These are phyloP conservation scores for Meda fulgida DNA, from an alignment of 2,797 vertebrate genomes.

Conservation along the genomic window DNA sequence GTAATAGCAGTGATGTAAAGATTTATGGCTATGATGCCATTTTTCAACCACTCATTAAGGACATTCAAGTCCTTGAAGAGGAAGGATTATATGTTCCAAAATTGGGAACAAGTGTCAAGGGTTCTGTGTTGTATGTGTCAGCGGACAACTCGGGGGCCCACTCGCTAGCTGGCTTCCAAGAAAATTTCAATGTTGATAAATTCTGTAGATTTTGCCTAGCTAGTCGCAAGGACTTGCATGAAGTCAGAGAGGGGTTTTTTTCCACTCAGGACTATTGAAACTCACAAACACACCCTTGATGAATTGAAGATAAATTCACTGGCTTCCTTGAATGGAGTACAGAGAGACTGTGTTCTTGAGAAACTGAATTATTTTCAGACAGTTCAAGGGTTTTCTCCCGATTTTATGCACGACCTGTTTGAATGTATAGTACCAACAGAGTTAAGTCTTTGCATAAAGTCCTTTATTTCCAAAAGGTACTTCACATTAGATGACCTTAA, in stretches of 20 bases:
- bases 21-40: slow-evolving; percentile 39
- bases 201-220: slow-evolving; percentile 18
- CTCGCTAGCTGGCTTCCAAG: neutral
- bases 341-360: too few relatives aligned
- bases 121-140: slow-evolving; percentile 44
- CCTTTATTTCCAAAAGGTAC: too few relatives aligned
- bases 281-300: neutral
- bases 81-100: slow-evolving; percentile 51
- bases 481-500: too few relatives aligned
- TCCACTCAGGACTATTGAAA: neutral
- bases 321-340: too few relatives aligned
- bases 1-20: slow-evolving; percentile 46
- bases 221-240: neutral
- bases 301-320: too few relatives aligned
- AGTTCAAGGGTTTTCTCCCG: too few relatives aligned
- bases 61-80: slow-evolving; percentile 46
- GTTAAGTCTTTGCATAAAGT: too few relatives aligned
- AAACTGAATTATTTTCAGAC: too few relatives aligned
- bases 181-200: slow-evolving; percentile 8
- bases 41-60: slow-evolving; percentile 32
- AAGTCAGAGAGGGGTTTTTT: neutral
- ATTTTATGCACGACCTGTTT: too few relatives aligned
- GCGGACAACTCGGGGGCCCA: neutral
- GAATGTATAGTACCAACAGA: too few relatives aligned
- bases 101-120: slow-evolving; percentile 40